phyloP scores from a whole-genome alignment of 1,140 invertebrate genomes.

The Dysdera silvatica region DNA sequence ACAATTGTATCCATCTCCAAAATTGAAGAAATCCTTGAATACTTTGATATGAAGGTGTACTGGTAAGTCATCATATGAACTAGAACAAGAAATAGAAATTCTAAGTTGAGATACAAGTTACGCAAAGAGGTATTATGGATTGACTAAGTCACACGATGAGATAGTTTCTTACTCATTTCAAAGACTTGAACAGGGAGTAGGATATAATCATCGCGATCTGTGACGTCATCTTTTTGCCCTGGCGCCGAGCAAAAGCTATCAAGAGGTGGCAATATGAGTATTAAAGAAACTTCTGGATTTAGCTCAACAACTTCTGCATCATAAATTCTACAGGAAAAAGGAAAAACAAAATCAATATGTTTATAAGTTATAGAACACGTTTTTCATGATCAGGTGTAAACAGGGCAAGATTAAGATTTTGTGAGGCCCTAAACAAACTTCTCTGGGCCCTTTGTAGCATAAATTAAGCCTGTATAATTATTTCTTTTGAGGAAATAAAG shows the following conservation, averaged over 20 bases:
- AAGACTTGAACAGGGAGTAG: slow-evolving; percentile 75
- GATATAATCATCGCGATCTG: slow-evolving; percentile 56
- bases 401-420: background rate
- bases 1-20: slow-evolving; percentile 83
- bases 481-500: background rate
- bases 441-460: background rate
- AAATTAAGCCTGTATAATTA: background rate
- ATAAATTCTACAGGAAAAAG: slow-evolving; percentile 57
- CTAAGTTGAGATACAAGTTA: background rate
- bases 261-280: slow-evolving; percentile 78
- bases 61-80: slow-evolving; percentile 87
- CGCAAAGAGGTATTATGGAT: no score
- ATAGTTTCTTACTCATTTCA: slow-evolving; percentile 61
- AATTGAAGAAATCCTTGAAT: slow-evolving; percentile 80
- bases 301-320: slow-evolving; percentile 85
- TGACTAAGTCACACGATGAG: background rate
- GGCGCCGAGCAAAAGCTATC: slow-evolving; percentile 84
- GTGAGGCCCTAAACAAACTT: background rate
- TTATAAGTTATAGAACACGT: no score
- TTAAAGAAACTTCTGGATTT: slow-evolving; percentile 73
- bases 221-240: slow-evolving; percentile 52
- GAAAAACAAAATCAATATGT: no score
- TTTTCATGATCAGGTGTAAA: no score
- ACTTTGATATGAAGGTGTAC: slow-evolving; percentile 72
- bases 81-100: slow-evolving; percentile 28